Evolutionary conservation across 2,113 vertebrate species (phyloP), one percentile per base, ranked within the genome.

Genomic region (Hydropotes inermis): DNA sequence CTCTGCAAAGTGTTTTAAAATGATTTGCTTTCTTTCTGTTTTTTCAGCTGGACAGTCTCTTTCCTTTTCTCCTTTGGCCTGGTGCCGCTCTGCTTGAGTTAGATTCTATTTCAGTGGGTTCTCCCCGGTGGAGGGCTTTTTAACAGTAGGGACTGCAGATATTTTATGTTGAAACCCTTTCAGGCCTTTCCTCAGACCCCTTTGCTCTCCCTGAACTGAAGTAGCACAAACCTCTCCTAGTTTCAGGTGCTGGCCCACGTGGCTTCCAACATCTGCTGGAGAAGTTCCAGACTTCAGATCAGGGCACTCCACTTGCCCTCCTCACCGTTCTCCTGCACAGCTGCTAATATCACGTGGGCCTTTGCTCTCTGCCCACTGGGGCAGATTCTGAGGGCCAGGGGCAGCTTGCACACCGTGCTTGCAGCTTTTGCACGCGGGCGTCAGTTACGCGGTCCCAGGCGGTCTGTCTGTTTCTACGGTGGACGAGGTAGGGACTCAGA

Each of bases 261-360:
- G 23, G 43, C 93, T 74, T 36, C 28, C 4, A 11, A 23, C 36
- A 19, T 9, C 7, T 43, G 21, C 39, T n/a, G 17, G 39, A 13
- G 27, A 55, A n/a, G 3, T 45, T 25, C 50, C 3, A 15, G 17
- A 13, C 36, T 36, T 28, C 21, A 0, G 43, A 1, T n/a, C 91
- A 36, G 7, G 30, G 43, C 45, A 10, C 47, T 15, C 27, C 76
- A 43, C 2, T 52, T 27, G 10, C 23, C 17, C 2, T 14, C 9
- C 17, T 27, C 52, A 1, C 0, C 33, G 36, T 30, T 19, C 6
- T 28, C 67, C 19, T 10, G 8, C 21, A 17, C 13, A 39, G 10
- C 43, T 1, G 39, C 67, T 1, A 6, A 1, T 4, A 0, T 25
- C 61, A 0, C 1, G 0, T 0, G 9, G 39, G 19, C 7, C 33